phyloP scores from a whole-genome alignment of 1,140 invertebrate species.

The Drosophila neocordata region DNA sequence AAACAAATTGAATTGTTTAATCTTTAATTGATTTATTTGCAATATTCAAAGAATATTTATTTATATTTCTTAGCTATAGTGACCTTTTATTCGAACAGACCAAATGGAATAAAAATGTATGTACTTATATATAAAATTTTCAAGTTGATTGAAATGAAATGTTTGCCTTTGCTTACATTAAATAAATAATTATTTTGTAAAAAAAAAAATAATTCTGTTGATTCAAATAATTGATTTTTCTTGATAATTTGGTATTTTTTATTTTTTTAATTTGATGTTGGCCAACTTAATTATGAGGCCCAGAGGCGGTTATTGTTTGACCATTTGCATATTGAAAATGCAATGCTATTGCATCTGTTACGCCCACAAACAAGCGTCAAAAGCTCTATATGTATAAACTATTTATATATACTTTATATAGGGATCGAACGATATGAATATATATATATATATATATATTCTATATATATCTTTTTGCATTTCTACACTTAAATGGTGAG shows the following conservation, averaged over 20 bases:
- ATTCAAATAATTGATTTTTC: constrained; percentile 8
- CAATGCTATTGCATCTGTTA: constrained; percentile 27
- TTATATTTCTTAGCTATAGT: too few relatives aligned
- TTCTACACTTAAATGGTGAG: not conserved
- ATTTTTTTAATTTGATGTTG: not conserved
- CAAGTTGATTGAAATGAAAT: constrained; percentile 5
- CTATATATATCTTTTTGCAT: not conserved
- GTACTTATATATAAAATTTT: not conserved
- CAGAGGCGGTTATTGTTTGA: constrained; percentile 30
- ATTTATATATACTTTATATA: too few relatives aligned
- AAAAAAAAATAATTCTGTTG: not conserved
- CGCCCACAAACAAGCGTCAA: not conserved
- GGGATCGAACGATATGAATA: not conserved
- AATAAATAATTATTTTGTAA: constrained; percentile 2
- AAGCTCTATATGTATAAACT: too few relatives aligned
- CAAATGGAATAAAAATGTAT: not conserved
- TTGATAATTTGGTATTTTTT: constrained; percentile 4
- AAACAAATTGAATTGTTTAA: too few relatives aligned
- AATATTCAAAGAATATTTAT: too few relatives aligned
- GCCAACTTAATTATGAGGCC: constrained; percentile 26
- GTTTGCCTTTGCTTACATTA: not conserved
- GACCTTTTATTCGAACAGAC: not conserved
- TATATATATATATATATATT: not conserved
- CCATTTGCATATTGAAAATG: constrained; percentile 34
- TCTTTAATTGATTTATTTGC: too few relatives aligned